phyloP scores from a whole-genome alignment of 2,797 vertebrate species.

The Melanogrammus aeglefinus region DNA sequence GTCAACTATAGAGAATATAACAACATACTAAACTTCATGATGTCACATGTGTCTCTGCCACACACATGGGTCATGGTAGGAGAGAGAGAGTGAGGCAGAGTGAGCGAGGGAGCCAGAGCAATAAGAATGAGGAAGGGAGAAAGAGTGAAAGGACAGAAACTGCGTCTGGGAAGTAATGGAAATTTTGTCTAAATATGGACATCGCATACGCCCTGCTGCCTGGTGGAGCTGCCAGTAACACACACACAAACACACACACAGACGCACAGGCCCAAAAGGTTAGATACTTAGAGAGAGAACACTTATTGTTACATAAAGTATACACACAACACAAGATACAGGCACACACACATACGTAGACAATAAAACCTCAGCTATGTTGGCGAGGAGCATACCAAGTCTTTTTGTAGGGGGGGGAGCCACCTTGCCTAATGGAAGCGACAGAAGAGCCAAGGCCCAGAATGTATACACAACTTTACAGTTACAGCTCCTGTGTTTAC shows the following conservation, averaged over 20 bases:
- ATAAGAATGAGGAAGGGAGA: background rate
- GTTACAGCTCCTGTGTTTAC: no score
- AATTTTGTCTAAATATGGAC: conserved; percentile 83
- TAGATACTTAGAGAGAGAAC: background rate
- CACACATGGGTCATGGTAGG: no score
- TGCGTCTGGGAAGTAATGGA: conserved; percentile 57
- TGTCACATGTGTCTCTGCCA: background rate
- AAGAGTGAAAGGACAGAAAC: conserved; percentile 30
- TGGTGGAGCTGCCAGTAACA: conserved; percentile 56
- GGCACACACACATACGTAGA: conserved; percentile 26
- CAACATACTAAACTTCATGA: no score
- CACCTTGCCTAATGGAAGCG: background rate
- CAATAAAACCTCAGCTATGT: conserved; percentile 9
- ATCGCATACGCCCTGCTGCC: conserved; percentile 60
- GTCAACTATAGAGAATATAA: no score
- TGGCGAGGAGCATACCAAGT: no score
- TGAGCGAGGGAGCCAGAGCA: background rate
- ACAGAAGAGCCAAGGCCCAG: background rate
- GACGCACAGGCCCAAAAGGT: conserved; percentile 8
- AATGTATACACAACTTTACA: no score
- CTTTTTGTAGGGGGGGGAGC: no score
- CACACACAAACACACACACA: conserved; percentile 21
- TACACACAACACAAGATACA: background rate
- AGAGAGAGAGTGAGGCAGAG: background rate
- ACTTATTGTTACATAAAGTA: no score